Evolutionary conservation across 2,888 invertebrate species (phyloP).

Genomic region (Tanytarsus gracilentus): DNA sequence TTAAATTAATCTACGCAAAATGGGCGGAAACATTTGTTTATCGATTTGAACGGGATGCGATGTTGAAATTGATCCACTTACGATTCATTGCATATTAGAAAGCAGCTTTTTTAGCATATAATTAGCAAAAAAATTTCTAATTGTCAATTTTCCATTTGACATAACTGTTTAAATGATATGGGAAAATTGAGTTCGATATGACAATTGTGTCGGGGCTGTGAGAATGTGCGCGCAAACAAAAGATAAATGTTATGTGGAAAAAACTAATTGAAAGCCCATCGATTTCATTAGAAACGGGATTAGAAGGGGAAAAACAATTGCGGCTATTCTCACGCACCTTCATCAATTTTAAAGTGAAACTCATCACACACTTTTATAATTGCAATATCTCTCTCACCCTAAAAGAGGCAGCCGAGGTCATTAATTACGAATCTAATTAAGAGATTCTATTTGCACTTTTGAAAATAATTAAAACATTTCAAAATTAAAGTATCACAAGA

Average conservation of each 20-base stretch:
- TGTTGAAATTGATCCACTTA: conserved; percentile 10
- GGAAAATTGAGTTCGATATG: too few relatives aligned
- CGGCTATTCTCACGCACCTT: conserved; percentile 13
- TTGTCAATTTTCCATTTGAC: too few relatives aligned
- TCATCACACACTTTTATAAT: not conserved
- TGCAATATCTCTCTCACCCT: conserved; percentile 8
- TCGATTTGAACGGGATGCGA: not conserved
- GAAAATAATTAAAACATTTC: not conserved
- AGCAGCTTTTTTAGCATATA: conserved; percentile 5
- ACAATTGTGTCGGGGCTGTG: too few relatives aligned
- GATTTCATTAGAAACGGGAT: not conserved
- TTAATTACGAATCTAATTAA: not conserved
- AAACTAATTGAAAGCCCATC: too few relatives aligned
- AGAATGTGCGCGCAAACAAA: too few relatives aligned
- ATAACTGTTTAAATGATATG: too few relatives aligned
- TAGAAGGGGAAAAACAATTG: conserved; percentile 12
- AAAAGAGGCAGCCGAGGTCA: not conserved
- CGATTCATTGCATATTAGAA: conserved; percentile 8
- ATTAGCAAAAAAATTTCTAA: conserved; percentile 5
- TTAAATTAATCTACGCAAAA: not conserved
- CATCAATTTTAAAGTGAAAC: conserved; percentile 21
- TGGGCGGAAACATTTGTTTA: conserved; percentile 4
- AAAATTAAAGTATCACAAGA: not conserved
- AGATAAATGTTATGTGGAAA: too few relatives aligned
- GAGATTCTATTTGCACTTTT: not conserved